Evolutionary conservation across 2,888 invertebrate species (phyloP), one percentile per base, ranked within the genome.

Genomic region (Drosophila histrio): DNA sequence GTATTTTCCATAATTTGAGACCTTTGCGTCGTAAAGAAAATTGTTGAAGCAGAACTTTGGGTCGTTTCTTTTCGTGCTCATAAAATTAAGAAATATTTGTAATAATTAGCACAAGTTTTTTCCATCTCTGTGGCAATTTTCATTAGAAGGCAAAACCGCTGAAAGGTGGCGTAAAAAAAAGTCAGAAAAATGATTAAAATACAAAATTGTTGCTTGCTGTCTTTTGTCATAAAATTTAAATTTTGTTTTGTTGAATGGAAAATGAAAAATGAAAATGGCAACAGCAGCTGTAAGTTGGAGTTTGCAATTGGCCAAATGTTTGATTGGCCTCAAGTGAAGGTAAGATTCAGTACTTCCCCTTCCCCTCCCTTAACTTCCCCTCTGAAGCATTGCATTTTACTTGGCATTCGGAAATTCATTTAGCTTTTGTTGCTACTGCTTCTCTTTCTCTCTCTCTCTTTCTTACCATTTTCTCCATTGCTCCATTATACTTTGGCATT

Each of bases 81-180:
- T 81, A 79, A 81, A 81, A 81, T 77, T 67, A 75, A 69, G 73
- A 84, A 84, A 76, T 84, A 81, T 87, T 76, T 87, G 87, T 73
- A 75, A 84, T 87, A 81, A 84, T 84, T 84, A 79, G 81, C 68
- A 43, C 22, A 60, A 66, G 56, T 58, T 64, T 50, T 58, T 32
- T 28, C n/a, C 1, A 34, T 21, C 6, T 38, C 19, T 50, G 41
- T 22, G n/a, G 15, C 13, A 22, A 24, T 41, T 13, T 24, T n/a
- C 11, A 2, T 21, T n/a, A 26, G 4, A 21, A 19, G 19, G 11
- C 38, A 19, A 19, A 19, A n/a, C 38, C 19, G 19, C 38, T 38
- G 21, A 19, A 19, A 38, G 38, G 19, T 38, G 38, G 4, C 19
- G 19, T 1, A n/a, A n/a, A n/a, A 30, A 39, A 26, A 59, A 72